Evolutionary conservation across 1,140 invertebrate species (phyloP).

Genomic region (Euura lappo): DNA sequence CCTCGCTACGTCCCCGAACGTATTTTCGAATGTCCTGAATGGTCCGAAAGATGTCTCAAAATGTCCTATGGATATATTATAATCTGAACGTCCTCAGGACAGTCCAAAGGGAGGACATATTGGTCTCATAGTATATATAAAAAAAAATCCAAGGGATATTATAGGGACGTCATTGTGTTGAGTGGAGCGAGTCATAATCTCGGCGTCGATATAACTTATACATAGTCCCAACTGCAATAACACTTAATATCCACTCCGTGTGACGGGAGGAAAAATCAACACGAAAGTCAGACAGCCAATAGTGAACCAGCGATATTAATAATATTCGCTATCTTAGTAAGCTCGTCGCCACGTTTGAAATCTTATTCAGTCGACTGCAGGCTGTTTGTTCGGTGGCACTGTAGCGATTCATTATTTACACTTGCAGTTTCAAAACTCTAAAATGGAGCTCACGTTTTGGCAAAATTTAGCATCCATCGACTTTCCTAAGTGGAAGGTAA

Average conservation of each 20-base stretch:
- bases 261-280: not conserved
- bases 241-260: not conserved
- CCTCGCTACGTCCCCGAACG: no score
- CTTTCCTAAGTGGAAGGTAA: slow-evolving; percentile 41
- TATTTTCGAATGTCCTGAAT: no score
- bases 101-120: no score
- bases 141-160: no score
- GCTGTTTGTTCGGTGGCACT: not conserved
- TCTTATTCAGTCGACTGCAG: not conserved
- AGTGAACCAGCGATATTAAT: not conserved
- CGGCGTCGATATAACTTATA: not conserved
- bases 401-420: not conserved
- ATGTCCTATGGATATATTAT: no score
- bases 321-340: not conserved
- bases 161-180: no score
- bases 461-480: slow-evolving; percentile 35
- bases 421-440: not conserved
- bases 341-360: not conserved
- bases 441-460: slow-evolving; percentile 39
- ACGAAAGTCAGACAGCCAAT: not conserved
- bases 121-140: no score
- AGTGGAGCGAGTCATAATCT: not conserved
- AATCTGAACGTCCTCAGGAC: no score
- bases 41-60: no score
- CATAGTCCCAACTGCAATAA: not conserved